Evolutionary conservation across 2,113 vertebrate genomes (phyloP), one percentile per base, ranked within the genome.

Genomic region (Hassar affinis): DNA sequence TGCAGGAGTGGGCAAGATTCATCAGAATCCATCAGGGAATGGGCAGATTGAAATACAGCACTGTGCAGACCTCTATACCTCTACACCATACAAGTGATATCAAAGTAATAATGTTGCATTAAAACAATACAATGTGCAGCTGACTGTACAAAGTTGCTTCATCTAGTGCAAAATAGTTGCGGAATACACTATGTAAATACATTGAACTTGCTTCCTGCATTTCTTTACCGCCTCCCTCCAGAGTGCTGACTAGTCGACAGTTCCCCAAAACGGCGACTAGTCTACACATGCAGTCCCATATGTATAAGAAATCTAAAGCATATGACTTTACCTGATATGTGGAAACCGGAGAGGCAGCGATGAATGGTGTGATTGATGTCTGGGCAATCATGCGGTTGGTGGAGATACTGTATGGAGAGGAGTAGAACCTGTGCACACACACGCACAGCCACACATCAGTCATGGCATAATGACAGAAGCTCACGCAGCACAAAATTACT

Each of bases 351-450:
- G 97, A 99, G 93, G 98, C 97, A 94, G 97, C 96, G 91, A 99
- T 98, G 96, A 98, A 99, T 90, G 98, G 98, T 42, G 98, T 97
- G 95, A 99, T 96, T 87, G 97, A 97, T 92, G 98, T 98, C 95
- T 99, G 98, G 92, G 97, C 97, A 91, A 99, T 99, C 97, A 99
- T 99, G 92, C 97, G 96, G 94, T 99, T 99, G 92, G 98, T 97
- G 93, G 98, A 98, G 93, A 99, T 98, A 94, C 97, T 99, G 94
- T 99, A 99, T 78, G 97, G 97, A 86, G 98, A 96, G 85, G 98
- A 97, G 94, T 99, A 99, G 94, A 99, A 99, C 94, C 98, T 99
- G 66, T 54, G 83, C 80, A 84, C 6, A 42, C 49, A 15, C 49
- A 51, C 68, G 76, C 77, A 80, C 54, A n/a, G 15, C 20, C 38